These are phyloP conservation scores for Iguana delicatissima DNA, from an alignment of 2,797 vertebrate genomes.

Conservation along the genomic window DNA sequence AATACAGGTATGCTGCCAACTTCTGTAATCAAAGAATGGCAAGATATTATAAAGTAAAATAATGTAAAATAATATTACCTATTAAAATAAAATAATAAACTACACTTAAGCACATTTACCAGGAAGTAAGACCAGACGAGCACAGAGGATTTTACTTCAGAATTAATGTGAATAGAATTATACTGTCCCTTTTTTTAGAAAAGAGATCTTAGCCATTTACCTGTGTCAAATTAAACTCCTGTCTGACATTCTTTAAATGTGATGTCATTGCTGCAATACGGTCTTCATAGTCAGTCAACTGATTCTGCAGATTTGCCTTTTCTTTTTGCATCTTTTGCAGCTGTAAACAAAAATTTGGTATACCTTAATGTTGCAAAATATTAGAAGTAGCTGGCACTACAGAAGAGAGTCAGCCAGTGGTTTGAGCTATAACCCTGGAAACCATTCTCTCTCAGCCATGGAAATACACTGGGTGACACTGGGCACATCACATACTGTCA, in stretches of 20 bases:
- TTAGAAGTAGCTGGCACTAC: background rate
- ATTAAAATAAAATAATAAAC: background rate
- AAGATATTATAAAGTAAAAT: background rate
- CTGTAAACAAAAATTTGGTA: slow-evolving; percentile 75
- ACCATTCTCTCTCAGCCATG: no score
- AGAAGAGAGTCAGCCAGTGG: background rate
- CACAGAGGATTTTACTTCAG: background rate
- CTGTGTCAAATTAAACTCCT: slow-evolving; percentile 87
- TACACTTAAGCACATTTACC: background rate
- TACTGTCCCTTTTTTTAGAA: background rate
- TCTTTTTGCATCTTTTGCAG: slow-evolving; percentile 82
- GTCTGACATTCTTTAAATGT: slow-evolving; percentile 84
- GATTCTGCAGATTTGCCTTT: slow-evolving; percentile 78
- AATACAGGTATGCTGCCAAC: background rate
- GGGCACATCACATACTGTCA: no score
- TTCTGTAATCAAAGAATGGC: background rate
- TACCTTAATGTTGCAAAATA: background rate
- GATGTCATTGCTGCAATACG: slow-evolving; percentile 78
- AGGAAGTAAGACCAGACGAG: background rate
- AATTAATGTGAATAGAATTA: background rate
- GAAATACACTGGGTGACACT: no score
- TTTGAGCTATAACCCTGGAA: no score
- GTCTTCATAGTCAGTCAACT: slow-evolving; percentile 80
- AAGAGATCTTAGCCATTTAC: slow-evolving; percentile 71
- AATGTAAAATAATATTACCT: background rate